Conservation (phyloP, 2,113 vertebrate genomes). For the Numenius arquata region DNA sequence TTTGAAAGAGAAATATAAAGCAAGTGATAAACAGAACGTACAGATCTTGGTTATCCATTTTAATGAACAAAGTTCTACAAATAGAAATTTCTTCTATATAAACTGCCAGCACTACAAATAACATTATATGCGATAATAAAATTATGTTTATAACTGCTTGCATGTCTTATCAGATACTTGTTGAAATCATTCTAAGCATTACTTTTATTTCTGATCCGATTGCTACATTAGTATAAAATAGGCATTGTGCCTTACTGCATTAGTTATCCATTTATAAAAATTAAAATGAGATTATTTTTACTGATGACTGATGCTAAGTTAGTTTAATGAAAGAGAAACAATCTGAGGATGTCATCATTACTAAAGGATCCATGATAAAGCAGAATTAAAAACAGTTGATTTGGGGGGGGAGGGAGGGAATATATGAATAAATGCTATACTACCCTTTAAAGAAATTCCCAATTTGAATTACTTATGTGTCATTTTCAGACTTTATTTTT, state of each 20-base stretch:
- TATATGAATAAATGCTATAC: not conserved
- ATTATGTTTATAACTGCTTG: not conserved
- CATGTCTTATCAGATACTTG: not conserved
- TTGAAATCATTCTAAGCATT: not conserved
- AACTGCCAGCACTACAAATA: not conserved
- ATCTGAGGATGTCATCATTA: not conserved
- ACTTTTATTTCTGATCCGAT: not conserved
- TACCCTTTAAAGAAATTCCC: not conserved
- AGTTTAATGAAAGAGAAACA: not conserved
- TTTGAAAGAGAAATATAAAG: not conserved
- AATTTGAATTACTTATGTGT: not conserved
- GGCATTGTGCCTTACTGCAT: not conserved
- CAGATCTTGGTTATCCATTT: not conserved
- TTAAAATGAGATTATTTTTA: not conserved
- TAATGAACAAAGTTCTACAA: not conserved
- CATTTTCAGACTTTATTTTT: not conserved
- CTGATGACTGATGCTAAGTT: not conserved
- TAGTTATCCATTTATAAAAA: not conserved
- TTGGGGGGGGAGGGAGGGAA: not conserved
- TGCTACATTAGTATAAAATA: not conserved
- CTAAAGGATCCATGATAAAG: not conserved
- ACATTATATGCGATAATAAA: not conserved
- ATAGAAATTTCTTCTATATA: not conserved
- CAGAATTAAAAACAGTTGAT: not conserved
- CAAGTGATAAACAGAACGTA: not conserved